Evolutionary conservation across 2,797 vertebrate genomes (phyloP).

Genomic region (Geotrypetes seraphini): DNA sequence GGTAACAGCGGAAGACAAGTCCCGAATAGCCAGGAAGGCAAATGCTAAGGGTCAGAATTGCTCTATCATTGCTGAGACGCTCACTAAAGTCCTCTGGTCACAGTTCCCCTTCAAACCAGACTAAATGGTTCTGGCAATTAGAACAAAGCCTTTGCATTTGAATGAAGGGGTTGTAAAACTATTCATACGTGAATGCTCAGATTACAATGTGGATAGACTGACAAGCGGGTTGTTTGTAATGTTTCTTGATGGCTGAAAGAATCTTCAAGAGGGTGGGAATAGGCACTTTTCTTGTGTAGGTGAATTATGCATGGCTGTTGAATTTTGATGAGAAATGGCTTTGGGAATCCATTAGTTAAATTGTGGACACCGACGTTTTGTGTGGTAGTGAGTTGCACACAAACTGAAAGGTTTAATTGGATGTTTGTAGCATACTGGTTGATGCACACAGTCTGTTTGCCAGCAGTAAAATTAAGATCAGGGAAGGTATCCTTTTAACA

Average conservation of each 20-base stretch:
- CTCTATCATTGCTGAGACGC: too few relatives aligned
- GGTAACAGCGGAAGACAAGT: too few relatives aligned
- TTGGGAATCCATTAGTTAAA: accelerated
- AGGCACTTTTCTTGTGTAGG: neutral
- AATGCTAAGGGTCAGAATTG: neutral
- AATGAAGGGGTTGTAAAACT: constrained; percentile 41
- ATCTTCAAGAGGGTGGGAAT: constrained; percentile 1
- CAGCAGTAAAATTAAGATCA: too few relatives aligned
- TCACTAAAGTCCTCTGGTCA: constrained; percentile 1
- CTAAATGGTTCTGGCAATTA: constrained; percentile 30
- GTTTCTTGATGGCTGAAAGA: constrained; percentile 16
- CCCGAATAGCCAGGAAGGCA: too few relatives aligned
- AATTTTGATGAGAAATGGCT: constrained; percentile 7
- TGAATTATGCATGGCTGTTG: neutral
- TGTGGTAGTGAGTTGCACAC: too few relatives aligned
- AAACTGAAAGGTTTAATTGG: too few relatives aligned
- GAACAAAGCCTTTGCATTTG: constrained; percentile 38
- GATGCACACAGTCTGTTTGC: too few relatives aligned
- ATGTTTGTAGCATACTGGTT: too few relatives aligned
- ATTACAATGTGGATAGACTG: constrained; percentile 16
- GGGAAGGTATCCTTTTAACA: too few relatives aligned
- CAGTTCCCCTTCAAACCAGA: constrained; percentile 34
- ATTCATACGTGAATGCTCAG: constrained; percentile 20
- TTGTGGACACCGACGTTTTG: neutral
- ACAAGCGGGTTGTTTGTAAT: constrained; percentile 22